Base-by-base conservation (phyloP, 1,140 invertebrate genomes). In the Pomacea maculata region DNA sequence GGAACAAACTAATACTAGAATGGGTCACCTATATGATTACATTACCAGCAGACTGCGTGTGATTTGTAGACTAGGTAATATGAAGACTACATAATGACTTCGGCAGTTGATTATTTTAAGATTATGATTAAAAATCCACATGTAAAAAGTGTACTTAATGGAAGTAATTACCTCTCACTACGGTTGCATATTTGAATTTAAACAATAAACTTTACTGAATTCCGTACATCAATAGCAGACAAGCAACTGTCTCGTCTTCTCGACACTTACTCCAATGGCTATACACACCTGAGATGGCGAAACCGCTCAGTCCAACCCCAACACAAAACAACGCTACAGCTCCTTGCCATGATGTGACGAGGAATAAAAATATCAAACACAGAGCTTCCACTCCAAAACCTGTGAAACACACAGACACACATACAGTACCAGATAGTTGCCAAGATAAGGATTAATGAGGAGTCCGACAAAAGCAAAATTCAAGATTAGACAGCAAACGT, bases 261-360 rank as follows among this genome's bases (percentile, higher is more conserved):
- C 25, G 65, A 21, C 19, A 21, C 25, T 7, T 0, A 34, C 15
- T 19, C 68, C 34, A 45, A 6, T 45, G 34, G 34, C 34, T 45
- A 45, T 45, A 45, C 34, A 45, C 79, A 82, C 85, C 85, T 82
- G 85, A 86, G 61, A 86, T 84, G n/a, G 85, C 83, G 10, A 86
- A 71, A 11, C 85, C 85, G 68, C 85, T 86, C 8, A 86, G 34
- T 11, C 82, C 85, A 7, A 86, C 83, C 2, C 85, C 85, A 9
- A 84, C 52, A 61, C 80, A 83, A 15, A 86, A 74, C 19, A 86
- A 45, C 29, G 79, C 71, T 0, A 81, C 14, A 9, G 80, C 83
- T 17, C 45, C 54, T 14, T 80, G 65, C 19, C 65, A 75, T 29
- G 78, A 61, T 9, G 21, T 81, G 57, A 83, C 75, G 63, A 84